Conservation (phyloP, 2,113 vertebrate species). For the Dasypus novemcinctus region DNA sequence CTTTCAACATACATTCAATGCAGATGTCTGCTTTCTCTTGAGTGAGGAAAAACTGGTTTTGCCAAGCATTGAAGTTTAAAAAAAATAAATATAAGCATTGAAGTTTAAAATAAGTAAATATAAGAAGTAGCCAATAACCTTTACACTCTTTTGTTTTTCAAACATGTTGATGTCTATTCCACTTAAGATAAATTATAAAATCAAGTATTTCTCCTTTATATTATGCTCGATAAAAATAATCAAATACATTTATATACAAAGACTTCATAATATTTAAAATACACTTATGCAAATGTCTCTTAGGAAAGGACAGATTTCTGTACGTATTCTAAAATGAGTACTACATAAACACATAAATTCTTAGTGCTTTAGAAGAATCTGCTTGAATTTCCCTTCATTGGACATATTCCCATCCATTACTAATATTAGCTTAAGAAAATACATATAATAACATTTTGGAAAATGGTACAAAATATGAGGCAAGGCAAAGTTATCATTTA, state of each 20-base stretch:
- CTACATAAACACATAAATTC: fast-evolving
- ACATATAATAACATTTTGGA: not conserved
- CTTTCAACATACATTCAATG: not conserved
- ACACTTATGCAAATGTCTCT: not conserved
- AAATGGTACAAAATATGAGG: fast-evolving
- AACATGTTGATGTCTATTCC: not conserved
- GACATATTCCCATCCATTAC: not conserved
- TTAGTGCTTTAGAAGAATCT: not conserved
- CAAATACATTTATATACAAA: not conserved
- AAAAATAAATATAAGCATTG: not conserved
- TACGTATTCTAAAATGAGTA: not conserved
- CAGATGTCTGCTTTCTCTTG: not conserved
- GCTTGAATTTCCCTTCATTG: not conserved
- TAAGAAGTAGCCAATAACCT: not conserved
- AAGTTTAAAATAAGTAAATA: not conserved
- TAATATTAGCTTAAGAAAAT: not conserved
- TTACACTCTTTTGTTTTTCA: not conserved
- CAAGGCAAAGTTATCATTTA: not conserved
- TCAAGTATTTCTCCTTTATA: not conserved
- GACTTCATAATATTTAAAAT: not conserved
- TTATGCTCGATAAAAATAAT: not conserved
- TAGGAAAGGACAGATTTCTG: not conserved
- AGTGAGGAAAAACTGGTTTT: not conserved
- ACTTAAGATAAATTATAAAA: not conserved
- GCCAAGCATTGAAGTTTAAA: not conserved